Conservation (phyloP, 2,113 vertebrate species). For the Engraulis encrasicolus region DNA sequence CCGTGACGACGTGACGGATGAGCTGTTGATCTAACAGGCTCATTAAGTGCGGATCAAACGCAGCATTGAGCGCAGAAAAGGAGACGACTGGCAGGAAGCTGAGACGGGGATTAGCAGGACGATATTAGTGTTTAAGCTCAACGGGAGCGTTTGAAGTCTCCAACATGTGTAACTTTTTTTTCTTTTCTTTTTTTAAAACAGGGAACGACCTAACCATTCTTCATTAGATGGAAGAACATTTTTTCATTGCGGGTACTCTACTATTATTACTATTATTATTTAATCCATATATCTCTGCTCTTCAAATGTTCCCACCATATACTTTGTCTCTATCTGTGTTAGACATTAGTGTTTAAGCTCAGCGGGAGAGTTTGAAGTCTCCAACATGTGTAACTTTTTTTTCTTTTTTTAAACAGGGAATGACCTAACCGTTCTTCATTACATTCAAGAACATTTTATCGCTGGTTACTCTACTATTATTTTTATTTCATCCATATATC, state of each 20-base stretch:
- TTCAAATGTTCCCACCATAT: no score
- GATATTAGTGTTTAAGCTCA: conserved; percentile 54
- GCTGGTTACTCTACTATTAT: no score
- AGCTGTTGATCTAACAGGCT: conserved; percentile 67
- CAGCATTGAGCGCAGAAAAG: conserved; percentile 47
- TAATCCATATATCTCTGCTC: no score
- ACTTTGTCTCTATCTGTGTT: no score
- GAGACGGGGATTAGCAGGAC: conserved; percentile 66
- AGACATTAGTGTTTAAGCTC: conserved; percentile 55
- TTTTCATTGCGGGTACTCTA: no score
- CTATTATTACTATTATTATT: neutral
- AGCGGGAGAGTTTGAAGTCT: conserved; percentile 60
- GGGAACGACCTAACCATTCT: conserved; percentile 46
- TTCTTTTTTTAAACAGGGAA: no score
- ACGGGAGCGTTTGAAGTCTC: conserved; percentile 60
- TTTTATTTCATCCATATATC: neutral
- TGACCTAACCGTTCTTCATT: conserved; percentile 42
- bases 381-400: conserved; percentile 59
- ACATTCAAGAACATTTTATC: conserved; percentile 38
- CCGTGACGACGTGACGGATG: conserved; percentile 63
- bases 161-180: conserved; percentile 59
- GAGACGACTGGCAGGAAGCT: conserved; percentile 55
- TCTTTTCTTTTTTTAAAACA: no score
- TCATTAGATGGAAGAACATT: conserved; percentile 45
- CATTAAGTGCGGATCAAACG: conserved; percentile 72